Evolutionary conservation across 1,140 invertebrate genomes (phyloP).

Genomic region (Drosophila subpulchrella): DNA sequence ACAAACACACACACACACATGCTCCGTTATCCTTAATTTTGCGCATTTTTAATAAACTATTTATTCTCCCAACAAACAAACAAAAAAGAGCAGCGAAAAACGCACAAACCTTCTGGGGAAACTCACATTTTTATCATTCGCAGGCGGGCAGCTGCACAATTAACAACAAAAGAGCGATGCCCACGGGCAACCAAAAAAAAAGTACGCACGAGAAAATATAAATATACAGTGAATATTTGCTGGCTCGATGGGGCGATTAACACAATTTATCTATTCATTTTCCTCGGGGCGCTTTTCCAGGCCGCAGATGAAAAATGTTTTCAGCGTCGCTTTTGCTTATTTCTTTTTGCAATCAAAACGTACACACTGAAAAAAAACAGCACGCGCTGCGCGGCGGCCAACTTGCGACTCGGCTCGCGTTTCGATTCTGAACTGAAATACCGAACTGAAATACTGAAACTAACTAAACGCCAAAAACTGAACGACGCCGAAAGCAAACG

Average conservation of each 20-base stretch:
- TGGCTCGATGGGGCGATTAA: slow-evolving; percentile 29
- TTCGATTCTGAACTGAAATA: slow-evolving; percentile 12
- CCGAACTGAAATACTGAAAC: background rate
- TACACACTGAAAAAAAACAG: slow-evolving; percentile 60
- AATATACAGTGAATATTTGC: slow-evolving; percentile 40
- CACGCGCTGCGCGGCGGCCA: slow-evolving; percentile 55
- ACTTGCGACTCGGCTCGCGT: slow-evolving; percentile 45
- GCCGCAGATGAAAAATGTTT: slow-evolving; percentile 54
- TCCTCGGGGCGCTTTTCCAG: slow-evolving; percentile 35
- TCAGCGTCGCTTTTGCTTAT: slow-evolving; percentile 34
- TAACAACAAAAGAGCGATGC: slow-evolving; percentile 40
- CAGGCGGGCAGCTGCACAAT: slow-evolving; percentile 36
- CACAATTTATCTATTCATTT: slow-evolving; percentile 55
- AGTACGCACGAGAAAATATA: slow-evolving; percentile 31
- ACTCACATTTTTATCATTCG: slow-evolving; percentile 60
- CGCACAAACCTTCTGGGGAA: slow-evolving; percentile 4
- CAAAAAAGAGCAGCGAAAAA: background rate
- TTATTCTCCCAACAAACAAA: background rate
- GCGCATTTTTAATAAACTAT: slow-evolving; percentile 34
- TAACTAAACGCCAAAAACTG: slow-evolving; percentile 27
- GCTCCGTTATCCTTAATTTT: slow-evolving; percentile 59
- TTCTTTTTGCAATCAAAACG: slow-evolving; percentile 73
- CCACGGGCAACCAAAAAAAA: slow-evolving; percentile 10
- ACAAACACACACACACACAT: slow-evolving; percentile 4
- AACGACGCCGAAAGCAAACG: slow-evolving; percentile 22